A percentile compares a stretch with the other conserved stretches of the same genome.
These are phyloP conservation scores for Acrobasis suavella DNA, from an alignment of 2,888 invertebrate genomes.

Conservation along the genomic window DNA sequence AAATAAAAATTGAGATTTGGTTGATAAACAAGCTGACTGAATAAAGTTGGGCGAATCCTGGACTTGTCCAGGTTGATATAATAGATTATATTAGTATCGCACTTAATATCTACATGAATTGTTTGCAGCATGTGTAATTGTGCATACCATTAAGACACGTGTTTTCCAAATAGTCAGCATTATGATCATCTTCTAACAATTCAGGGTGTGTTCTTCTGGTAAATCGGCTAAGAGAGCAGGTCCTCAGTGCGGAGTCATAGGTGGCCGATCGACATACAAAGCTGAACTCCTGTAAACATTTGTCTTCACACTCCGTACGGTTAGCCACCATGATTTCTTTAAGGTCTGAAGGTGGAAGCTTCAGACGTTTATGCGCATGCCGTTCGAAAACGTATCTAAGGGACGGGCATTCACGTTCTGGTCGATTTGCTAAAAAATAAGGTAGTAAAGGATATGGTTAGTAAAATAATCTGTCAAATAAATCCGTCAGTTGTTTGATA, in stretches of 20 bases:
- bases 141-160: slow-evolving; percentile 91
- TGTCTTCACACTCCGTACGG: slow-evolving; percentile 94
- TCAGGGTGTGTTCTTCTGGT: slow-evolving; percentile 94
- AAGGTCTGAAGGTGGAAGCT: slow-evolving; percentile 89
- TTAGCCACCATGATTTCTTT: slow-evolving; percentile 94
- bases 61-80: no score
- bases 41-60: no score
- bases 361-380: slow-evolving; percentile 91
- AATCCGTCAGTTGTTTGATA: neutral
- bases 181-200: slow-evolving; percentile 91
- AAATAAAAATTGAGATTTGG: neutral
- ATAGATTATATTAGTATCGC: no score
- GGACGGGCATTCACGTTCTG: slow-evolving; percentile 94
- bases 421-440: slow-evolving; percentile 84
- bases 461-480: neutral
- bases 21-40: no score
- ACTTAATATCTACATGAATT: no score
- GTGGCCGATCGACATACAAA: slow-evolving; percentile 95
- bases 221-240: slow-evolving; percentile 90
- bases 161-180: slow-evolving; percentile 95
- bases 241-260: slow-evolving; percentile 89
- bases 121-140: neutral
- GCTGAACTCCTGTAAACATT: slow-evolving; percentile 93
- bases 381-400: slow-evolving; percentile 94
- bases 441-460: neutral